Percentiles rank a stretch among this genome's conserved stretches.
Evolutionary conservation across 2,797 vertebrate species (phyloP).

Genomic region (Pseudocheirus occidentalis): DNA sequence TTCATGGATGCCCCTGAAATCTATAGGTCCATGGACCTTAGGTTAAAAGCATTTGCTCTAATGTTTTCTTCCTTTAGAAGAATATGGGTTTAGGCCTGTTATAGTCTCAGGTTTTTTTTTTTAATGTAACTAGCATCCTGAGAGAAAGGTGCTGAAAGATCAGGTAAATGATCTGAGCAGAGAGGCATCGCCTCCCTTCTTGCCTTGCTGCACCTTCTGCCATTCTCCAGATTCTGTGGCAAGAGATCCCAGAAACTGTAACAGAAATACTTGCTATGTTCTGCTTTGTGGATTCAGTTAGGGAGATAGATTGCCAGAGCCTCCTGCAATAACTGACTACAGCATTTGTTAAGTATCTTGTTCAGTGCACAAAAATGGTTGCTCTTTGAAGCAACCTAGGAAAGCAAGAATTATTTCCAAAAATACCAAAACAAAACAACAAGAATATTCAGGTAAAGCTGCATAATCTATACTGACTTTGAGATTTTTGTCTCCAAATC

Average conservation of each 20-base stretch:
- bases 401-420: not conserved
- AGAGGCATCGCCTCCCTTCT: not conserved
- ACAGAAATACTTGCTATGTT: constrained; percentile 39
- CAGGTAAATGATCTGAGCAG: not conserved
- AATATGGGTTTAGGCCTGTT: not conserved
- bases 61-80: not conserved
- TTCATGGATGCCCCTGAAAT: not conserved
- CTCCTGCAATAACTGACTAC: constrained; percentile 12
- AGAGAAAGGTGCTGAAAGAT: not conserved
- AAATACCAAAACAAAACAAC: constrained; percentile 13
- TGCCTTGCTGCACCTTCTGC: not conserved
- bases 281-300: constrained; percentile 15
- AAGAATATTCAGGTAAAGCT: not conserved
- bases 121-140: not conserved
- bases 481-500: constrained; percentile 38
- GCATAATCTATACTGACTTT: not conserved
- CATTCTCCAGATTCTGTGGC: not conserved
- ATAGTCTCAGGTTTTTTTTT: not conserved
- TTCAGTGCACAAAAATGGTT: constrained; percentile 22
- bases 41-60: not conserved
- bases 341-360: constrained; percentile 34
- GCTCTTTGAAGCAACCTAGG: not conserved
- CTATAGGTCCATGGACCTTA: not conserved
- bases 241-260: not conserved
- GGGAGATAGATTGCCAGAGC: not conserved